phyloP scores from a whole-genome alignment of 2,888 invertebrate species.

The Oithona nana region DNA sequence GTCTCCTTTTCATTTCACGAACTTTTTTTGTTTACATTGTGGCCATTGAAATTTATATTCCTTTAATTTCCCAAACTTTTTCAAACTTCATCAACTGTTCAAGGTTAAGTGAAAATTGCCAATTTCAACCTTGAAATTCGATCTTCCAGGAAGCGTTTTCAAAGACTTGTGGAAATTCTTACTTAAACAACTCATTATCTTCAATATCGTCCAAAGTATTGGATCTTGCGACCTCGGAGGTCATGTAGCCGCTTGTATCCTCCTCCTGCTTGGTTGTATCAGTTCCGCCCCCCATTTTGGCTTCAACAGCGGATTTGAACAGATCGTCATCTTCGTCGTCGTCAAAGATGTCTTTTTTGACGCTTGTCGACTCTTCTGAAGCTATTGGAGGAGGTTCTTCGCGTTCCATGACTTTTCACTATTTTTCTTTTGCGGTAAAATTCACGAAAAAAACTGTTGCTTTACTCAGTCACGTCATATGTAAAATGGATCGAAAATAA shows the following conservation, averaged over 20 bases:
- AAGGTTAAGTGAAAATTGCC: background rate
- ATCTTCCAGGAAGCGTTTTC: too few species aligned
- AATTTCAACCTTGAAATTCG: background rate
- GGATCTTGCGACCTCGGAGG: background rate
- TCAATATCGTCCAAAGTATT: conserved; percentile 9
- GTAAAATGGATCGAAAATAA: too few species aligned
- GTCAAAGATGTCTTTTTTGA: background rate
- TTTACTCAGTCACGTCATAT: too few species aligned
- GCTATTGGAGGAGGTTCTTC: background rate
- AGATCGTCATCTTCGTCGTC: conserved; percentile 1
- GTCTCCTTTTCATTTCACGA: too few species aligned
- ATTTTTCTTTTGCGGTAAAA: too few species aligned
- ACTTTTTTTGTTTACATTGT: too few species aligned
- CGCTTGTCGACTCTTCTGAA: background rate
- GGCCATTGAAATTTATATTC: too few species aligned
- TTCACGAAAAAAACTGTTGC: background rate
- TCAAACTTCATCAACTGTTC: background rate
- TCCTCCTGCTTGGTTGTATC: background rate
- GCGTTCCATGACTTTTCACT: background rate
- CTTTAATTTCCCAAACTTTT: background rate
- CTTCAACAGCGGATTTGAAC: background rate
- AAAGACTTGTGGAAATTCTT: too few species aligned
- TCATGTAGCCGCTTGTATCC: conserved; percentile 1
- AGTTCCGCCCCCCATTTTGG: too few species aligned
- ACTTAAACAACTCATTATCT: background rate